phyloP scores from a whole-genome alignment of 30 jellyfish, hydroid and myxozoan genomes.

The Turritopsis rubra region DNA sequence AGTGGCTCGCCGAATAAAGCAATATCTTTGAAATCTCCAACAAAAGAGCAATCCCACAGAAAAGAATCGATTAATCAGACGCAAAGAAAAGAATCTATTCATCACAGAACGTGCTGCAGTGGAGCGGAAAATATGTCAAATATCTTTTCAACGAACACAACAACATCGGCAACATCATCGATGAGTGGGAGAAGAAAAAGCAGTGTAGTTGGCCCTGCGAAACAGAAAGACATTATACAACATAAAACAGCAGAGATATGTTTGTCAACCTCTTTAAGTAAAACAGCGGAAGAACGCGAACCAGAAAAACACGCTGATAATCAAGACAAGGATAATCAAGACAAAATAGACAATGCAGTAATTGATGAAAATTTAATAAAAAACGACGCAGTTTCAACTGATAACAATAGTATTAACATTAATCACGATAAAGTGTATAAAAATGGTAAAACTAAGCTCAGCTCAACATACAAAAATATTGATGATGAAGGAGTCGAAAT shows the following conservation, averaged over 20 bases:
- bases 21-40: slow-evolving; percentile 7
- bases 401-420: not conserved
- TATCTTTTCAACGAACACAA: not conserved
- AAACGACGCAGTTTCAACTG: not conserved
- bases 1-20: slow-evolving; percentile 16
- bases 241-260: not conserved
- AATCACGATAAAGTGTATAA: slow-evolving; percentile 10
- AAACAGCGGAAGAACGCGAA: not conserved
- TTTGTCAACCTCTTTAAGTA: not conserved
- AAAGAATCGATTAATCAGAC: slow-evolving; percentile 4
- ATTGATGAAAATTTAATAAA: not conserved
- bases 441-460: not conserved
- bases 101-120: slow-evolving; percentile 7
- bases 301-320: not conserved
- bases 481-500: not conserved
- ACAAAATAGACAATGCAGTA: not conserved
- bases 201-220: slow-evolving; percentile 5
- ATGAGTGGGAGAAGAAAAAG: not conserved
- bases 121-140: slow-evolving; percentile 20
- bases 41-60: not conserved
- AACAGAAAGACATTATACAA: not conserved
- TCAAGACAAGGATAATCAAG: not conserved
- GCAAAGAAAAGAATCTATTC: slow-evolving; percentile 13
- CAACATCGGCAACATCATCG: not conserved
- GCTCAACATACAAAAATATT: not conserved